phyloP scores from a whole-genome alignment of 2,113 vertebrate species.

The Plotosus lineatus region DNA sequence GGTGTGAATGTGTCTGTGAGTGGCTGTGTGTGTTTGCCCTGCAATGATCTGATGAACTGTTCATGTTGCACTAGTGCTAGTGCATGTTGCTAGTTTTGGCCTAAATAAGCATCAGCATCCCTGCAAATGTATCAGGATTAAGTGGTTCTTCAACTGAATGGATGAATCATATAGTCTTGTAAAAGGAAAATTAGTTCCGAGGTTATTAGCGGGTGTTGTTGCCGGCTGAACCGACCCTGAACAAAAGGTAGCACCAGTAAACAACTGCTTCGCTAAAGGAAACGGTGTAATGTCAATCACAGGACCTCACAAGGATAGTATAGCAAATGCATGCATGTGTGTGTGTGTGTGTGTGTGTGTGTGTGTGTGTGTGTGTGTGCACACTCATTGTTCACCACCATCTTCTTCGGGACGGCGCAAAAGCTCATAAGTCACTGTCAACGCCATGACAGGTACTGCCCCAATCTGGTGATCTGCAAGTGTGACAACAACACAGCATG shows the following conservation, averaged over 20 bases:
- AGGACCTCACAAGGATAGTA: neutral
- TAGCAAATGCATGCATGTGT: neutral
- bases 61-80: too few species aligned
- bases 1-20: too few species aligned
- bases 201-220: neutral
- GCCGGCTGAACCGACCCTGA: too few species aligned
- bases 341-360: conserved; percentile 23
- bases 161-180: too few species aligned
- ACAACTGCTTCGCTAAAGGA: neutral
- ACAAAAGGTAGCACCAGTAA: neutral
- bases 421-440: conserved; percentile 56
- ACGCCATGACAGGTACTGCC: conserved; percentile 45
- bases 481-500: conserved; percentile 48
- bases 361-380: conserved; percentile 18
- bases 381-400: conserved; percentile 12
- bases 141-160: too few species aligned
- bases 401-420: conserved; percentile 41
- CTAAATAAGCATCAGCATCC: too few species aligned
- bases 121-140: too few species aligned
- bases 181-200: neutral
- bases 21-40: too few species aligned
- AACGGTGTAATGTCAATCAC: neutral
- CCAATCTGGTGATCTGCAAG: conserved; percentile 44
- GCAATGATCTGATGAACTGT: too few species aligned
- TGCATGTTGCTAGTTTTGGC: too few species aligned